A percentile compares a stretch with the other conserved stretches of the same genome.
These are phyloP conservation scores for Dryoscopus gambensis DNA, from an alignment of 2,113 vertebrate species.

Conservation along the genomic window DNA sequence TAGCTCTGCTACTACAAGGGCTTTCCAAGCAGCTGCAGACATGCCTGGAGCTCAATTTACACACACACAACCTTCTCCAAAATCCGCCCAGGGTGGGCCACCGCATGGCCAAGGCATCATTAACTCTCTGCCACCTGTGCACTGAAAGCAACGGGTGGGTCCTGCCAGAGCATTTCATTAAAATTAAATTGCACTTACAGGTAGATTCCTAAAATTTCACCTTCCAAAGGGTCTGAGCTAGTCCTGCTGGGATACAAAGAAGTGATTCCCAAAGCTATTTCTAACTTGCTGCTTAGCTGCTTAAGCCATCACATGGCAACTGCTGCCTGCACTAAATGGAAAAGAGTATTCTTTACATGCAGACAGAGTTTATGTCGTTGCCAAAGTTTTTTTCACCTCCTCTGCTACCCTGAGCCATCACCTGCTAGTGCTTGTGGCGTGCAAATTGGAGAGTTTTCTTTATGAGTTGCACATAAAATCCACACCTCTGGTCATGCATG, in stretches of 20 bases:
- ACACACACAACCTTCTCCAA: neutral
- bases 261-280: neutral
- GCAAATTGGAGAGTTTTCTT: conserved; percentile 54
- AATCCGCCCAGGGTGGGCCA: neutral
- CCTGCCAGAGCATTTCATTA: neutral
- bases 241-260: neutral
- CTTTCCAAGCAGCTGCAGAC: neutral
- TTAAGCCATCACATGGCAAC: neutral
- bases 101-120: neutral
- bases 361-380: conserved; percentile 20
- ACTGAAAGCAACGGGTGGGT: neutral
- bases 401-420: conserved; percentile 45
- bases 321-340: neutral
- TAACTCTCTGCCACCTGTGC: neutral
- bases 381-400: conserved; percentile 47
- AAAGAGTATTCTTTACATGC: conserved; percentile 1
- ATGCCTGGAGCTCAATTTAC: neutral
- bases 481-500: conserved; percentile 67
- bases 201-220: neutral
- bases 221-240: neutral
- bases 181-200: neutral
- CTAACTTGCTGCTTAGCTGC: neutral
- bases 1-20: neutral
- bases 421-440: conserved; percentile 45
- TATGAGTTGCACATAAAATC: conserved; percentile 70